Evolutionary conservation across 1,140 invertebrate genomes (phyloP).

Genomic region (Ceratitis capitata): DNA sequence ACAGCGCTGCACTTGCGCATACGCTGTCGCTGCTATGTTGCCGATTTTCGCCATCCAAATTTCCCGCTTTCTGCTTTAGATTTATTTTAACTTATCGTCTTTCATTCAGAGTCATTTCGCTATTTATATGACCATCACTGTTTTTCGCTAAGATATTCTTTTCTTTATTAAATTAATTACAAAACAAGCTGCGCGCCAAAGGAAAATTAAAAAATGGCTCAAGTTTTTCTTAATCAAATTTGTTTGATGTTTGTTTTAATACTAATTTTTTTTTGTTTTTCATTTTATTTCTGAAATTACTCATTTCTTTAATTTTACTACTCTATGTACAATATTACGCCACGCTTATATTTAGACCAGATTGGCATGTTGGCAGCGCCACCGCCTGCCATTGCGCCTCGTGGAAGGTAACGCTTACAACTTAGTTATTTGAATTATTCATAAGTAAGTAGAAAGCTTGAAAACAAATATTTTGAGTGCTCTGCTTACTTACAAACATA

Average conservation of each 20-base stretch:
- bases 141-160: not conserved
- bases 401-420: not conserved
- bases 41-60: too few species aligned
- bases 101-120: too few species aligned
- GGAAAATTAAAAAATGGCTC: not conserved
- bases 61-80: too few species aligned
- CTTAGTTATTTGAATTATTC: constrained; percentile 21
- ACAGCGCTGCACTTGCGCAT: too few species aligned
- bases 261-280: not conserved
- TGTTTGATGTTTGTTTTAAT: not conserved
- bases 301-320: not conserved
- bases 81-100: too few species aligned
- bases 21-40: too few species aligned
- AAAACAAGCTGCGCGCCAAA: not conserved
- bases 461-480: constrained; percentile 14
- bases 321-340: not conserved
- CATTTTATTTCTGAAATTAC: not conserved
- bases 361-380: not conserved
- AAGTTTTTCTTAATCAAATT: constrained; percentile 18
- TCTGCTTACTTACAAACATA: not conserved
- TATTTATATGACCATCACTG: not conserved
- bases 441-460: not conserved
- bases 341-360: not conserved
- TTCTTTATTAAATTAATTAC: not conserved
- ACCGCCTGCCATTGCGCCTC: not conserved